Base-by-base conservation (phyloP, 2,797 vertebrate species). In the Mus spretus region DNA sequence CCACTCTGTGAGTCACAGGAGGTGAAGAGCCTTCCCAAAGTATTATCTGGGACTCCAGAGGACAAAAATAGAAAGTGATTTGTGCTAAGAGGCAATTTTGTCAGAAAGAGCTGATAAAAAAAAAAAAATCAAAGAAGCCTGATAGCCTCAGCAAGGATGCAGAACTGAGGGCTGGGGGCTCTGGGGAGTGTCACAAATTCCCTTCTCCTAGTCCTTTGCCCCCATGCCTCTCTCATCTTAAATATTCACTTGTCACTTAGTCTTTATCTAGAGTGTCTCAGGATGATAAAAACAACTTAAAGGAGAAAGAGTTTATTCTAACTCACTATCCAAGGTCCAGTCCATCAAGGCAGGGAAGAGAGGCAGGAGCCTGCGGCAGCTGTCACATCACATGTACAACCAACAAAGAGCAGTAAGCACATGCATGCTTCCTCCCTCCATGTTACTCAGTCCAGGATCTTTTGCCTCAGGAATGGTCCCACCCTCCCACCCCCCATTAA, bases 31-130 rank as follows among this genome's bases (percentile, higher is more conserved):
- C 59, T 94, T 61, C 90, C 83, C 80, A 47, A 37, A 61, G 37
- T 65, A 40, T 44, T 57, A n/a, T 5, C 4, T 65, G 31, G 77
- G n/a, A 72, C 17, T 50, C 44, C 2, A 34, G 50, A 1, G 80
- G 82, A 86, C 92, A 88, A 92, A 93, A 55, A 74, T 55, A 94
- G 87, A 91, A 37, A 74, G 26, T 12, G 59, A 37, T 78, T 74
- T 92, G 59, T 78, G 44, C n/a, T 67, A 57, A 84, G 53, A 61
- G 63, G 20, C 19, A 13, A 53, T 50, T 95, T 97, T 86, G 72
- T 53, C 50, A 55, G 28, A 72, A 93, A 59, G 28, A 31, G n/a
- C 31, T 82, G 14, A 9, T n/a, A 37, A 37, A 37, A 65, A 63
- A 63, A 63, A 72, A 70, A n/a, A 59, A 95, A 87, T 17, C 22